Conservation (phyloP, 2,888 invertebrate genomes). For the Byasa hedistus region DNA sequence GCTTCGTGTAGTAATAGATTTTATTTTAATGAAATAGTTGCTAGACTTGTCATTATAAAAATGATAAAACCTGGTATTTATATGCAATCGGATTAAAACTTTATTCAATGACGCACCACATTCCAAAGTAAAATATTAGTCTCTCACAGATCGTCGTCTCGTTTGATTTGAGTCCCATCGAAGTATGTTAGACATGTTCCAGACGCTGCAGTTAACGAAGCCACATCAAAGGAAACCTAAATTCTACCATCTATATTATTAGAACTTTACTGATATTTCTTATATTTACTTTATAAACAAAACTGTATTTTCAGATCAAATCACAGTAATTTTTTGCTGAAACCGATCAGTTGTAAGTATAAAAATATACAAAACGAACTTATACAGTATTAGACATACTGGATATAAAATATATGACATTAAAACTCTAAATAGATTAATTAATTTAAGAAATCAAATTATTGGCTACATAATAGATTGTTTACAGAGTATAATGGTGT, state of each 20-base stretch:
- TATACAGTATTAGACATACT: not conserved
- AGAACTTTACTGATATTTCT: slow-evolving; percentile 14
- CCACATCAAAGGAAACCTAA: slow-evolving; percentile 25
- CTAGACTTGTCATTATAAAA: not conserved
- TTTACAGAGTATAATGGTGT: not conserved
- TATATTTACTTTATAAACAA: slow-evolving; percentile 8
- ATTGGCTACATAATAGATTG: not conserved
- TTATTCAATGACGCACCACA: not conserved
- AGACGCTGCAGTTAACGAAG: slow-evolving; percentile 11
- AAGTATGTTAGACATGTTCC: slow-evolving; percentile 7
- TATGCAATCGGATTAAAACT: not conserved
- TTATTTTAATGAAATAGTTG: too few relatives aligned
- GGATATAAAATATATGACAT: not conserved
- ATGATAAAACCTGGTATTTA: not conserved
- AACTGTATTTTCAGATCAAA: not conserved
- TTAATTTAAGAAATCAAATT: not conserved
- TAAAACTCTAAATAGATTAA: too few relatives aligned
- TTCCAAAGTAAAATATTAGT: not conserved
- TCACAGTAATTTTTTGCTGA: not conserved
- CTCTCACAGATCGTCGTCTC: not conserved
- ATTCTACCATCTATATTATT: slow-evolving; percentile 22
- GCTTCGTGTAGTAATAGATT: too few relatives aligned
- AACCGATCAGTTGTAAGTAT: not conserved
- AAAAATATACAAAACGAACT: not conserved
- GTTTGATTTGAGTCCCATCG: slow-evolving; percentile 4